Percentiles rank a stretch among this genome's conserved stretches.
These are phyloP conservation scores for Ellobius talpinus DNA, from an alignment of 2,113 vertebrate species.

Conservation along the genomic window DNA sequence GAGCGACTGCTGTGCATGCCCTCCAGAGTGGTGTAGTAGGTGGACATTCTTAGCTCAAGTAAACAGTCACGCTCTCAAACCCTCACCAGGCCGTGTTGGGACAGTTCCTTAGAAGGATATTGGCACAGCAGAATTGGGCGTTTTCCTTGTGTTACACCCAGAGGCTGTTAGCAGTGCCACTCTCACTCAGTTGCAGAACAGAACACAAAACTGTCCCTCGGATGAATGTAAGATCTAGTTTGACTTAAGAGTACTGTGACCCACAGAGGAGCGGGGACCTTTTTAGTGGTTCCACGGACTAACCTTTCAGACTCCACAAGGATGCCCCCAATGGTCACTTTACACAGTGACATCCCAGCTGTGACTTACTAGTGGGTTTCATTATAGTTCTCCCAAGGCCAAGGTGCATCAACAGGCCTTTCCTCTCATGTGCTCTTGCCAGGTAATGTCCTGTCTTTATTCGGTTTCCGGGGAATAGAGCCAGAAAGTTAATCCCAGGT, in stretches of 20 bases:
- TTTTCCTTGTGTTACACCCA: not conserved
- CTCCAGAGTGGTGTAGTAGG: not conserved
- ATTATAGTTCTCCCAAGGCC: not conserved
- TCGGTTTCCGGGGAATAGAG: constrained; percentile 1
- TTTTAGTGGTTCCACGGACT: not conserved
- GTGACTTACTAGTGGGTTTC: not conserved
- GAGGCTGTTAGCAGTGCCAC: not conserved
- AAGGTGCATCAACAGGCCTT: not conserved
- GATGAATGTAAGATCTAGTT: not conserved
- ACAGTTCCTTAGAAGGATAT: not conserved
- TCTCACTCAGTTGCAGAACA: not conserved
- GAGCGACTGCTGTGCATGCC: not conserved
- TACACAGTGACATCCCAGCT: not conserved
- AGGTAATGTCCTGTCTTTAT: constrained; percentile 13
- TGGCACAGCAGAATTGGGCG: not conserved
- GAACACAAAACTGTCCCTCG: not conserved
- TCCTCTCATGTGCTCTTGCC: not conserved
- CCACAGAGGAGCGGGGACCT: not conserved
- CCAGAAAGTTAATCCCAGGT: constrained; percentile 38
- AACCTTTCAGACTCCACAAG: not conserved
- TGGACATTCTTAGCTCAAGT: not conserved
- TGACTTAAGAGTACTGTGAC: not conserved
- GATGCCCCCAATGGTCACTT: not conserved
- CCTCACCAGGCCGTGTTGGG: not conserved
- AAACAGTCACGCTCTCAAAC: too few species aligned